These are phyloP conservation scores for Epinephelus fuscoguttatus DNA, from an alignment of 2,113 vertebrate species.

Conservation along the genomic window DNA sequence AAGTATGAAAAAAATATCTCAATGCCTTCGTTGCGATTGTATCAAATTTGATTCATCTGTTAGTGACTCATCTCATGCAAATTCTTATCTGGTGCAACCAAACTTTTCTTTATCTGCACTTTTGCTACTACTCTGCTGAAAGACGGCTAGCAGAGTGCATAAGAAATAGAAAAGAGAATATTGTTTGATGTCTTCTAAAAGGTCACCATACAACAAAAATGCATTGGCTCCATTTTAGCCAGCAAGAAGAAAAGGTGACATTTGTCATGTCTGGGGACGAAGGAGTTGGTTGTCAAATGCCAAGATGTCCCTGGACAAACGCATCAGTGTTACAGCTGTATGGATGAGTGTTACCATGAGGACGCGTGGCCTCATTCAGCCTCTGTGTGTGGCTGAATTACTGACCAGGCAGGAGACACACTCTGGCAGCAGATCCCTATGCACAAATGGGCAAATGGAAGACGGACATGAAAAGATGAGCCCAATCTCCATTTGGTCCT, in stretches of 20 bases:
- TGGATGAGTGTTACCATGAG: neutral
- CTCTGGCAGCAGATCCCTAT: slow-evolving; percentile 27
- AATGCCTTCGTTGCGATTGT: slow-evolving; percentile 11
- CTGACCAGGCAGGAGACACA: slow-evolving; percentile 14
- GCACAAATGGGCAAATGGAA: slow-evolving; percentile 41
- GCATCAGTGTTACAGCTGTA: slow-evolving; percentile 5
- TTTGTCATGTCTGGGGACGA: slow-evolving; percentile 41
- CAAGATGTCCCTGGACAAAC: slow-evolving; percentile 36
- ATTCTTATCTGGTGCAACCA: slow-evolving; percentile 27
- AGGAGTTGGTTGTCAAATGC: slow-evolving; percentile 46
- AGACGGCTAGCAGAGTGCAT: neutral
- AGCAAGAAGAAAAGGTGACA: slow-evolving; percentile 46
- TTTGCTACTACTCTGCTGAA: neutral
- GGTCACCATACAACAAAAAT: slow-evolving; percentile 43
- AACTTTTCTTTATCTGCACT: slow-evolving; percentile 29
- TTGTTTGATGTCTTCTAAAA: slow-evolving; percentile 35
- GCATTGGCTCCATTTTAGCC: slow-evolving; percentile 30
- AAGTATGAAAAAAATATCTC: neutral
- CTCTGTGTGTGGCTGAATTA: slow-evolving; percentile 30
- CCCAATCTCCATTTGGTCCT: slow-evolving; percentile 59
- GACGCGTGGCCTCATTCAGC: slow-evolving; percentile 14
- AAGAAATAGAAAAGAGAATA: slow-evolving; percentile 11
- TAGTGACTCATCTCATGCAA: slow-evolving; percentile 37
- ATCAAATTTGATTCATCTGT: slow-evolving; percentile 38
- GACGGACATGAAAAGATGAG: slow-evolving; percentile 50